phyloP scores from a whole-genome alignment of 1,140 invertebrate species.

The Drosophila punjabiensis region DNA sequence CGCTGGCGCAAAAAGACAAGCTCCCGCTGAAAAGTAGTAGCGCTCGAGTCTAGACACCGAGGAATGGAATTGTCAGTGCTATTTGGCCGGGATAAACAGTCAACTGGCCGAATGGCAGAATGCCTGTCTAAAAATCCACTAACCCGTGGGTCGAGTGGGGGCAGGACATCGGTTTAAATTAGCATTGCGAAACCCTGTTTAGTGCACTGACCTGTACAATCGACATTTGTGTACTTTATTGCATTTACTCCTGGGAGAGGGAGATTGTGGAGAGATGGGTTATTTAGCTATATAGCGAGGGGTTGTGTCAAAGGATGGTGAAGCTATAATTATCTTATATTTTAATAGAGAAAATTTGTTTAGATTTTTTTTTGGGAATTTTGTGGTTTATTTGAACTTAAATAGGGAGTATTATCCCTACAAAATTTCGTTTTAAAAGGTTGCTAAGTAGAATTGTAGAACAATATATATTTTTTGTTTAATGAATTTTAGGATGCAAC shows the following conservation, averaged over 20 bases:
- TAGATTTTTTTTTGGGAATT: too few species aligned
- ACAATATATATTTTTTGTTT: too few species aligned
- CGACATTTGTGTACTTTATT: slow-evolving; percentile 53
- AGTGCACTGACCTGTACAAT: slow-evolving; percentile 70
- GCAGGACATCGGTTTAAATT: slow-evolving; percentile 40
- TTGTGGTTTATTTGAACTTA: background rate
- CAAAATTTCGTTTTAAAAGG: too few species aligned
- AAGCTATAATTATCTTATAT: background rate
- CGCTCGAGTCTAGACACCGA: slow-evolving; percentile 67
- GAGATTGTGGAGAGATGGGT: background rate
- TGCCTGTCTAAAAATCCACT: slow-evolving; percentile 60
- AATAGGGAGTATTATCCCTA: background rate
- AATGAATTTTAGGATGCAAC: too few species aligned
- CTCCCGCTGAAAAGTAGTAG: slow-evolving; percentile 47
- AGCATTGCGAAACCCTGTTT: slow-evolving; percentile 45
- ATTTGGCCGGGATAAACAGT: slow-evolving; percentile 49
- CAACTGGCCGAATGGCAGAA: slow-evolving; percentile 64
- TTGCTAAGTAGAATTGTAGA: too few species aligned
- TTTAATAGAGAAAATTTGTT: background rate
- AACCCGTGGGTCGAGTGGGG: background rate
- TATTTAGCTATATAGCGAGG: slow-evolving; percentile 15
- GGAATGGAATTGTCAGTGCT: slow-evolving; percentile 55
- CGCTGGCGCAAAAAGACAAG: slow-evolving; percentile 67
- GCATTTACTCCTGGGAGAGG: background rate
- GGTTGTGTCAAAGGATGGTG: slow-evolving; percentile 11